Conservation (phyloP, 1,140 invertebrate species). For the Caenorhabditis briggsae region DNA sequence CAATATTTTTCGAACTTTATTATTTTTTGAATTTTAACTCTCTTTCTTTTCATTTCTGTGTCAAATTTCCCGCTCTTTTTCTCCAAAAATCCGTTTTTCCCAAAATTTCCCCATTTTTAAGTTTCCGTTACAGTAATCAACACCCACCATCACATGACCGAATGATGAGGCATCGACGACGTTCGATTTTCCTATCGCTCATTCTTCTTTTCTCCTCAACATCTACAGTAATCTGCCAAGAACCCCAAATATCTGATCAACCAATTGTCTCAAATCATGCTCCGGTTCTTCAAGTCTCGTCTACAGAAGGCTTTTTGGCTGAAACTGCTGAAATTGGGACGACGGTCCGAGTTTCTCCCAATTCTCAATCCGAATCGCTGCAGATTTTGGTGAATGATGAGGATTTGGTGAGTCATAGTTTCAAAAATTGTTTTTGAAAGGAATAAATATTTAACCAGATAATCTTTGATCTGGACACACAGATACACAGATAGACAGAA, state of each 20-base stretch:
- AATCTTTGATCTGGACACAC: too few species aligned
- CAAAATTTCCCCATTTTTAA: neutral
- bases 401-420: conserved; percentile 74
- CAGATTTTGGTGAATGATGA: conserved; percentile 77
- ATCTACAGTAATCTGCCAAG: neutral
- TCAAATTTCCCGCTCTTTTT: neutral
- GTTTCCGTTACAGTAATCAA: neutral
- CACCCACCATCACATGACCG: conserved; percentile 22
- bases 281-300: conserved; percentile 71
- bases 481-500: too few species aligned
- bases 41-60: neutral
- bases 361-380: conserved; percentile 68
- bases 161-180: conserved; percentile 34
- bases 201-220: neutral
- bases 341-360: conserved; percentile 71
- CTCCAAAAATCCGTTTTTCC: neutral
- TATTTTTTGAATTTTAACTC: too few species aligned
- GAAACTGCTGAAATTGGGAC: conserved; percentile 74
- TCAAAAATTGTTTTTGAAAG: too few species aligned
- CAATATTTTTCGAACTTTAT: too few species aligned
- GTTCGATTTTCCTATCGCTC: neutral
- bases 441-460: too few species aligned
- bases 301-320: conserved; percentile 73
- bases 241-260: conserved; percentile 16
- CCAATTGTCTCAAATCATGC: conserved; percentile 41